Evolutionary conservation across 2,888 invertebrate species (phyloP), one percentile per base, ranked within the genome.

Genomic region (Eupithecia insigniata): DNA sequence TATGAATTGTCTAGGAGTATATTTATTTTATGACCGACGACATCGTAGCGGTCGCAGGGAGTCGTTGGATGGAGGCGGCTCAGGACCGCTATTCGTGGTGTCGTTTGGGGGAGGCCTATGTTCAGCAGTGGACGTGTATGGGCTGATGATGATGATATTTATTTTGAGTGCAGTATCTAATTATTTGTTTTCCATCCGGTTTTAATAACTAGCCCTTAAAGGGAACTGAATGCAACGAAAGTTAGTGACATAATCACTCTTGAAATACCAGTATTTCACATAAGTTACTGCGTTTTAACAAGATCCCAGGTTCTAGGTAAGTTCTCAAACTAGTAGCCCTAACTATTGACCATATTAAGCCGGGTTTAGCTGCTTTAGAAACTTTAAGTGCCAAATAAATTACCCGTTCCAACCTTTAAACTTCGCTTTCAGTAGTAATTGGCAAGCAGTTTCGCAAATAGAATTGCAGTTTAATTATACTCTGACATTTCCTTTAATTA

Each of bases 371-470:
- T 26, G 36, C 55, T 32, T 61, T 69, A 61, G 46, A 58, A 67
- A 67, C 58, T 69, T 61, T 74, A 68, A 67, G 34, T 36, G 36
- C 34, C 64, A 22, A 22, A 64, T 64, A 64, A 64, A 39, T 64
- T 36, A 39, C 64, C 14, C 36, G 36, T 36, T 62, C 32, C 34
- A 22, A 62, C 61, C 61, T 32, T 62, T 62, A 34, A 62, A 64
- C 36, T 36, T 39, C n/a, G 2, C 64, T 36, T 60, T 30, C 28
- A 36, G 18, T 30, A 62, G 34, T 26, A 64, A 62, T 34, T 62
- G 61, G 61, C 64, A 64, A 64, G 34, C 36, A 16, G 16, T 70
- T 65, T 70, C 69, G 51, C 64, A 69, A 69, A 28, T 30, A 70
- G 39, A 30, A 58, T 58, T 55, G 58, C 64, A 22, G 22, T 39